Conservation (phyloP, 2,797 vertebrate genomes). For the Enteromius unitaeniatus region DNA sequence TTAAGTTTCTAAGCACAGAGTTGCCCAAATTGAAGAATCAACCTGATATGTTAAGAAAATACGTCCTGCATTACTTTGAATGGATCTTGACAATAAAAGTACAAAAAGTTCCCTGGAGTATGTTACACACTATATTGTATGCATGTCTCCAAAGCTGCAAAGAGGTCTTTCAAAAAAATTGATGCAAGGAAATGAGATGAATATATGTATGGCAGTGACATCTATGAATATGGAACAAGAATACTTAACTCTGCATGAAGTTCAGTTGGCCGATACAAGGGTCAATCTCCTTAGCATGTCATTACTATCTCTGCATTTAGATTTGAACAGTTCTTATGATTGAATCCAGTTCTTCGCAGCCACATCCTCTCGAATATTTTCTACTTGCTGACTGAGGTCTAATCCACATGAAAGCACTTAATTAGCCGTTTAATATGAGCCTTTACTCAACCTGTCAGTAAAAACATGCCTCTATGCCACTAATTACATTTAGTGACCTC, state of each 20-base stretch:
- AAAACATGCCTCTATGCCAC: constrained; percentile 24
- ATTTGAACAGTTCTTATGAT: constrained; percentile 26
- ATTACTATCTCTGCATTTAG: constrained; percentile 23
- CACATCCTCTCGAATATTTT: constrained; percentile 6
- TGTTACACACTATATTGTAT: constrained; percentile 33
- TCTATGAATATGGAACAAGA: constrained; percentile 46
- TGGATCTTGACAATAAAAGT: not conserved
- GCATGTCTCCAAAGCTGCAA: constrained; percentile 7
- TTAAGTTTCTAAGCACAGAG: not conserved
- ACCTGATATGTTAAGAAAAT: not conserved
- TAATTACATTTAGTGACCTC: constrained; percentile 38
- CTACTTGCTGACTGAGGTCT: constrained; percentile 11
- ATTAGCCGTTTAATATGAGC: constrained; percentile 22
- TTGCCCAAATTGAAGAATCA: not conserved
- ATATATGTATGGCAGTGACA: constrained; percentile 47
- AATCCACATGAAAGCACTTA: constrained; percentile 34
- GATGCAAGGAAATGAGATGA: constrained; percentile 46
- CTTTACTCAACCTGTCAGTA: constrained; percentile 37
- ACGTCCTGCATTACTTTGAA: constrained; percentile 24
- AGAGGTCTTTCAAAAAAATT: constrained; percentile 37
- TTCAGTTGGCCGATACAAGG: constrained; percentile 30
- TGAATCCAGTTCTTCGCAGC: not conserved
- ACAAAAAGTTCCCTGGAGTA: constrained; percentile 8
- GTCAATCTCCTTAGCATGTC: constrained; percentile 33
- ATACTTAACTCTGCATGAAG: constrained; percentile 38